These are phyloP conservation scores for Neolamprologus sp. DNA, from an alignment of 2,113 vertebrate genomes.

Conservation along the genomic window DNA sequence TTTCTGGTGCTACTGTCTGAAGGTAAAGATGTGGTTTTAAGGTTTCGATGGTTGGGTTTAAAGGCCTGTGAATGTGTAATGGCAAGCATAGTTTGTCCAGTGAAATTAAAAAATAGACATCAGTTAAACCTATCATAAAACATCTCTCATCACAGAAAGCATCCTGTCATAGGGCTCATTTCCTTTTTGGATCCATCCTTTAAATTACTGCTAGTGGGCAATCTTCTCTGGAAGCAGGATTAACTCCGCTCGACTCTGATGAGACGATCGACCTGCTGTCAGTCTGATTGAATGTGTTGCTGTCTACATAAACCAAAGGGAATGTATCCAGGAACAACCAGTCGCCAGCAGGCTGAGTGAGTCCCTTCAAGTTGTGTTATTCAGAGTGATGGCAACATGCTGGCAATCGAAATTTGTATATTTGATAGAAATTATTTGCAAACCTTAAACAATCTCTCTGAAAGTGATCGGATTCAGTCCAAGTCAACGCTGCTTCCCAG, in stretches of 20 bases:
- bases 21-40: background rate
- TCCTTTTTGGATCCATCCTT: background rate
- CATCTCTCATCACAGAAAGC: background rate
- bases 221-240: background rate
- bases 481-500: background rate
- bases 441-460: background rate
- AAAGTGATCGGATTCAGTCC: background rate
- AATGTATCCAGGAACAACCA: background rate
- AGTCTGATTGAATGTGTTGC: background rate
- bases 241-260: background rate
- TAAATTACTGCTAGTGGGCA: background rate
- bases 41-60: background rate
- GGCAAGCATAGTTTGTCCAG: background rate
- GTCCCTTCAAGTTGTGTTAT: background rate
- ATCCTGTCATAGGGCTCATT: background rate
- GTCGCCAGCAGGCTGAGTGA: background rate
- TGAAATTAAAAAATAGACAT: background rate
- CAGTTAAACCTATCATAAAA: background rate
- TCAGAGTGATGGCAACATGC: background rate
- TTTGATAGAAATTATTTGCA: background rate
- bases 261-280: fast-evolving
- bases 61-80: background rate
- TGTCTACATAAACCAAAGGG: background rate
- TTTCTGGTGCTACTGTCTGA: fast-evolving
- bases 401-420: fast-evolving